Evolutionary conservation across 2,888 invertebrate genomes (phyloP), one percentile per base, ranked within the genome.

Genomic region (Heterodera filipjevi): DNA sequence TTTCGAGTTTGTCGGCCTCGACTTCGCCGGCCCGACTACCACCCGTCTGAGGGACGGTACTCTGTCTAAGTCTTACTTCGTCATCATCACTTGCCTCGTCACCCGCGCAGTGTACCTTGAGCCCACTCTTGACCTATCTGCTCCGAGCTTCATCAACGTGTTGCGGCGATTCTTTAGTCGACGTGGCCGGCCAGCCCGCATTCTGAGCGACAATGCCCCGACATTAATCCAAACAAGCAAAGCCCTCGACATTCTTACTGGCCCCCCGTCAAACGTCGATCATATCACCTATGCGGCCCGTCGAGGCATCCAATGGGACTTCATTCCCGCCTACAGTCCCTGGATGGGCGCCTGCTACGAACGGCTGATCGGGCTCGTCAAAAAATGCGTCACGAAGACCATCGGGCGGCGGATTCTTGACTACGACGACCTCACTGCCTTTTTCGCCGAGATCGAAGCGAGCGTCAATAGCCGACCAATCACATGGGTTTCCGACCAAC

Each of bases 231-330:
- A n/a, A n/a, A n/a, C n/a, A n/a, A n/a, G n/a, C n/a, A n/a, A n/a
- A n/a, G n/a, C n/a, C n/a, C n/a, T n/a, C n/a, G n/a, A n/a, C n/a
- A 10, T 77, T 77, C 33, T n/a, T 33, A 12, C 53, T 27, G 33
- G 76, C 39, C 12, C 39, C 73, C n/a, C 22, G 49, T 0, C 32
- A 44, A 30, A 39, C 73, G n/a, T 44, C 89, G 30, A 83, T 86
- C 0, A 78, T 88, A 53, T 77, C 87, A 32, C 88, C 90, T 6
- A 78, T 87, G 35, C 90, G 90, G 0, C 73, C 32, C 6, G 73
- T 79, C 32, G 53, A 49, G 22, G 14, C 39, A 76, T 39, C 22
- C 46, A 30, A 10, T 46, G 19, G 46, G 30, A 59, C 12, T 30
- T 6, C n/a, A 39, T 19, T 46, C 77, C 39, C 27, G 33, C 53